These are phyloP conservation scores for Aphelenchoides besseyi DNA, from an alignment of 1,140 invertebrate genomes.

Conservation along the genomic window DNA sequence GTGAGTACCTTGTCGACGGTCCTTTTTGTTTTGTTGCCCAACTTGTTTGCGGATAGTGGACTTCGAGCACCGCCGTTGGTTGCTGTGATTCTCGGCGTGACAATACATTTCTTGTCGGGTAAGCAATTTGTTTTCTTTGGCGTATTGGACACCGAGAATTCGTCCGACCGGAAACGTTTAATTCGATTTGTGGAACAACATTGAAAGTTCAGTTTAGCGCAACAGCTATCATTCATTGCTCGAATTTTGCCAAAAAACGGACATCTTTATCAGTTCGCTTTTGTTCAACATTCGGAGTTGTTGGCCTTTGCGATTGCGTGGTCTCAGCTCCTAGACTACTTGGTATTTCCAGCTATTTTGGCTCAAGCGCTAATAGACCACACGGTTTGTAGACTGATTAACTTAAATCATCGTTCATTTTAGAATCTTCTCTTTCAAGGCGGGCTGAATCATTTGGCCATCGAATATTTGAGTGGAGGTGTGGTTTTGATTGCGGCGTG, in stretches of 20 bases:
- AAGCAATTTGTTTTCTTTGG: too few relatives aligned
- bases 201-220: too few relatives aligned
- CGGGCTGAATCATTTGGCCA: background rate
- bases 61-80: conserved; percentile 20
- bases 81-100: conserved; percentile 10
- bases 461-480: conserved; percentile 16
- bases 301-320: conserved; percentile 37
- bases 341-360: conserved; percentile 26
- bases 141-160: conserved; percentile 28
- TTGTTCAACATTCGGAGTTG: conserved; percentile 18
- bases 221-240: conserved; percentile 25
- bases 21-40: conserved; percentile 33
- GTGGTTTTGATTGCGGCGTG: conserved; percentile 22
- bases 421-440: conserved; percentile 36
- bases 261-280: conserved; percentile 36
- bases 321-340: conserved; percentile 32
- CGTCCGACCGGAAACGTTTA: background rate
- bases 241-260: conserved; percentile 29
- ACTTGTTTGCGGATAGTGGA: conserved; percentile 21
- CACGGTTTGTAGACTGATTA: conserved; percentile 17
- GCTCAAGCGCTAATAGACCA: conserved; percentile 25
- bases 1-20: conserved; percentile 17
- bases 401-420: conserved; percentile 7
- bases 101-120: conserved; percentile 23
- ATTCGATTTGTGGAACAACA: conserved; percentile 2